Percentiles rank a stretch among this genome's conserved stretches.
These are phyloP conservation scores for Cricetomys ansorgei DNA, from an alignment of 2,113 vertebrate species.

Conservation along the genomic window DNA sequence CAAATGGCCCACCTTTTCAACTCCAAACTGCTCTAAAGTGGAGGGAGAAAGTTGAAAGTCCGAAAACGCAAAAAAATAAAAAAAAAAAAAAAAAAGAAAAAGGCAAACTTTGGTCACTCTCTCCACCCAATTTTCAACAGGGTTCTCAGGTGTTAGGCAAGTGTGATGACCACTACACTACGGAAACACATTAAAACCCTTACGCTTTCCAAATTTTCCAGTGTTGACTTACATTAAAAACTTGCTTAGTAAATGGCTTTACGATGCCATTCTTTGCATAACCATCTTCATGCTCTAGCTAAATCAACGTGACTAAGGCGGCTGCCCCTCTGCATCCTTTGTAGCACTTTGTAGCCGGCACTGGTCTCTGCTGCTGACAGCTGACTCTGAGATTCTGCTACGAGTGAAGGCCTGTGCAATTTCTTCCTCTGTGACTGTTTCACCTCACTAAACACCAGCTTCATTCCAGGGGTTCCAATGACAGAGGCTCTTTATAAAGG, in stretches of 20 bases:
- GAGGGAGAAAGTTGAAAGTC: too few species aligned
- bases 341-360: too few species aligned
- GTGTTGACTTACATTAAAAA: too few species aligned
- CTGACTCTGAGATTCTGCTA: not conserved
- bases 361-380: not conserved
- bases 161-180: not conserved
- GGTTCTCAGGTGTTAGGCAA: too few species aligned
- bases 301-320: not conserved
- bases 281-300: not conserved
- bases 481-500: not conserved
- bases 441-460: not conserved
- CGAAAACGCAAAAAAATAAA: too few species aligned
- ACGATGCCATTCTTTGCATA: not conserved
- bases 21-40: too few species aligned
- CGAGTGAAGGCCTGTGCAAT: not conserved
- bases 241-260: not conserved
- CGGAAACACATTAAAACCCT: not conserved
- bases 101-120: too few species aligned
- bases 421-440: not conserved
- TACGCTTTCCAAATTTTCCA: too few species aligned
- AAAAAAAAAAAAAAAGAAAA: too few species aligned
- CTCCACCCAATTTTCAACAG: too few species aligned
- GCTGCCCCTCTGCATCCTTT: rapidly evolving
- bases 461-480: not conserved
- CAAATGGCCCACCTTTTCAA: too few species aligned